phyloP scores from a whole-genome alignment of 2,797 vertebrate genomes.

The Silurus aristotelis region DNA sequence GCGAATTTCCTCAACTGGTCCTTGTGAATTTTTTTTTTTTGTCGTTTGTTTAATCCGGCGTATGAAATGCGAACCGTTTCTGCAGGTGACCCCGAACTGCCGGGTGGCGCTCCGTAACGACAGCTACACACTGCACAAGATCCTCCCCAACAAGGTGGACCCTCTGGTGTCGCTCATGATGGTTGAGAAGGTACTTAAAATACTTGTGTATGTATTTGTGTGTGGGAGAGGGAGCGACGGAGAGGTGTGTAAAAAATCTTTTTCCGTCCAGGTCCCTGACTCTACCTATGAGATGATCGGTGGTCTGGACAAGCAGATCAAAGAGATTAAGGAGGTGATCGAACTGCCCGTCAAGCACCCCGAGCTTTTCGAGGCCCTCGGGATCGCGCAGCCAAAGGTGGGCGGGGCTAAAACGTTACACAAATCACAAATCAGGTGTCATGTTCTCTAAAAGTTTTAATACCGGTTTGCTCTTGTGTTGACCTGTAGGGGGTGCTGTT shows the following conservation, averaged over 20 bases:
- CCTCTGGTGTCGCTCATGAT: slow-evolving; percentile 98
- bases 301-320: slow-evolving; percentile 97
- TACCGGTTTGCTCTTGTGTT: neutral
- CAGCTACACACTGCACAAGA: slow-evolving; percentile 98
- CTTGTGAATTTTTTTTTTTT: neutral
- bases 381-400: slow-evolving; percentile 97
- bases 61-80: neutral
- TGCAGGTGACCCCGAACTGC: slow-evolving; percentile 95
- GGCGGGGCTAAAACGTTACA: slow-evolving; percentile 38
- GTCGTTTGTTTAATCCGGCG: neutral
- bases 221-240: neutral
- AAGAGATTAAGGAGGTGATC: slow-evolving; percentile 98
- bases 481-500: slow-evolving; percentile 86
- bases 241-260: neutral
- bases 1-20: neutral
- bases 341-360: slow-evolving; percentile 98
- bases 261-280: slow-evolving; percentile 79
- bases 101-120: slow-evolving; percentile 95
- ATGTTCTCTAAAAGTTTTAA: neutral
- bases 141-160: slow-evolving; percentile 97
- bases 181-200: slow-evolving; percentile 84
- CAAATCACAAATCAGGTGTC: no score
- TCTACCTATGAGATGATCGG: slow-evolving; percentile 99
- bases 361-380: slow-evolving; percentile 94
- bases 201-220: neutral